Conservation (phyloP, 2,113 vertebrate species). For the Pristiophorus japonicus region DNA sequence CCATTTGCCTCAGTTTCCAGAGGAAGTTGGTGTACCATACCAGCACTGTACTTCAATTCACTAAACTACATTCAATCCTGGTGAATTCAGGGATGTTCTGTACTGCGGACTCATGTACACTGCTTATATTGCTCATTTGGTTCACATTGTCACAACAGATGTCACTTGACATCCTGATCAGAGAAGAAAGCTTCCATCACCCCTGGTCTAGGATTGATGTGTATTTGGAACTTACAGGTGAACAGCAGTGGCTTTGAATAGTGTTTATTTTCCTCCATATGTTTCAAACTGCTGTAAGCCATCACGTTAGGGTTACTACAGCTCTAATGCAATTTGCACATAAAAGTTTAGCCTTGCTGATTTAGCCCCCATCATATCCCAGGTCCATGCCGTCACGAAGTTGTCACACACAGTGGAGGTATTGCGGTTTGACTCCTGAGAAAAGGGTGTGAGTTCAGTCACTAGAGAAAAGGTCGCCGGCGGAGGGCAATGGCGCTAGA, state of each 20-base stretch:
- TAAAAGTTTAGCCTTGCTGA: constrained; percentile 21
- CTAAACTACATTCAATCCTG: neutral
- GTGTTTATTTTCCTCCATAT: constrained; percentile 28
- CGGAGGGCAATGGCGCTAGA: constrained; percentile 88
- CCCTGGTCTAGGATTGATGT: neutral
- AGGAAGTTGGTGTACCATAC: neutral
- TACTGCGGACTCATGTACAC: neutral
- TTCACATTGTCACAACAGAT: neutral
- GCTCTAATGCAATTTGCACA: constrained; percentile 13
- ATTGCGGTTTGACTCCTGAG: constrained; percentile 29
- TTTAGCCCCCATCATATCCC: neutral
- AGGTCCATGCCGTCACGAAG: neutral
- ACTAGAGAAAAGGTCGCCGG: constrained; percentile 95
- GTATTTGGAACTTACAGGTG: constrained; percentile 28
- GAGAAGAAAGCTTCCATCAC: neutral
- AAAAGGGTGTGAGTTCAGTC: constrained; percentile 62
- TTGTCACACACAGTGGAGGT: constrained; percentile 27
- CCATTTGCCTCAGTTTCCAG: neutral
- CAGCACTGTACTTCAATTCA: neutral
- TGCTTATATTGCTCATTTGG: neutral
- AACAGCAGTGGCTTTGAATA: constrained; percentile 34
- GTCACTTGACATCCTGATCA: constrained; percentile 15
- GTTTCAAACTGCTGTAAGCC: constrained; percentile 32
- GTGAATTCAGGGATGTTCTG: neutral
- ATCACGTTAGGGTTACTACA: constrained; percentile 13